phyloP scores from a whole-genome alignment of 2,888 invertebrate genomes.

The Drosophila testacea region DNA sequence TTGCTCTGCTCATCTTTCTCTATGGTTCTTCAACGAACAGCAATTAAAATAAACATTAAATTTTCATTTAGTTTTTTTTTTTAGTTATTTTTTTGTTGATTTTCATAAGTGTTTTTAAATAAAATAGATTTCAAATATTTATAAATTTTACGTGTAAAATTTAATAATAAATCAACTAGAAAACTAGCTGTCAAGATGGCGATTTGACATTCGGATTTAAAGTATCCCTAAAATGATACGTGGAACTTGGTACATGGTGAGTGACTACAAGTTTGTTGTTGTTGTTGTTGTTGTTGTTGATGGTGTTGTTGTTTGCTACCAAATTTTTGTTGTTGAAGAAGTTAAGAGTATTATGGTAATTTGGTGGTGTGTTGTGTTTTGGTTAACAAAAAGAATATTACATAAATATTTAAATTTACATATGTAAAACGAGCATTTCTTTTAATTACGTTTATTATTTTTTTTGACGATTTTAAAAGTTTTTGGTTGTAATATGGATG shows the following conservation, averaged over 20 bases:
- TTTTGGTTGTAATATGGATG: conserved; percentile 71
- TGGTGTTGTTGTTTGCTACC: conserved; percentile 39
- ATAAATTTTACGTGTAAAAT: conserved; percentile 81
- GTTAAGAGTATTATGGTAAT: conserved; percentile 63
- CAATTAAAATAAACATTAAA: conserved; percentile 64
- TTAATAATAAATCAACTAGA: conserved; percentile 78
- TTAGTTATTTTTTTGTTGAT: conserved; percentile 42
- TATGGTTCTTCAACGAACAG: conserved; percentile 63
- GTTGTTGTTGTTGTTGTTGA: conserved; percentile 26
- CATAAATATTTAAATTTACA: conserved; percentile 72
- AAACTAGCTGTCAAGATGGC: conserved; percentile 76
- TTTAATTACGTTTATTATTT: conserved; percentile 80
- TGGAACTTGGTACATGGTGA: conserved; percentile 49
- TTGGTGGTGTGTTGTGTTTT: conserved; percentile 47
- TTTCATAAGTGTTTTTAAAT: conserved; percentile 59
- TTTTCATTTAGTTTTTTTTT: conserved; percentile 55
- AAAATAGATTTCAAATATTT: conserved; percentile 70
- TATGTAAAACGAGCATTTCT: conserved; percentile 80
- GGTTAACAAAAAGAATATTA: conserved; percentile 71
- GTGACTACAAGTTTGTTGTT: conserved; percentile 34
- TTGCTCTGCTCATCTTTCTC: conserved; percentile 32
- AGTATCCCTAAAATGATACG: conserved; percentile 72
- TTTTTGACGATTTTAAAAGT: conserved; percentile 76
- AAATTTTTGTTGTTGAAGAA: conserved; percentile 68
- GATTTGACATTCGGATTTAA: conserved; percentile 61